Evolutionary conservation across 2,113 vertebrate species (phyloP).

Genomic region (Mastomys natalensis): DNA sequence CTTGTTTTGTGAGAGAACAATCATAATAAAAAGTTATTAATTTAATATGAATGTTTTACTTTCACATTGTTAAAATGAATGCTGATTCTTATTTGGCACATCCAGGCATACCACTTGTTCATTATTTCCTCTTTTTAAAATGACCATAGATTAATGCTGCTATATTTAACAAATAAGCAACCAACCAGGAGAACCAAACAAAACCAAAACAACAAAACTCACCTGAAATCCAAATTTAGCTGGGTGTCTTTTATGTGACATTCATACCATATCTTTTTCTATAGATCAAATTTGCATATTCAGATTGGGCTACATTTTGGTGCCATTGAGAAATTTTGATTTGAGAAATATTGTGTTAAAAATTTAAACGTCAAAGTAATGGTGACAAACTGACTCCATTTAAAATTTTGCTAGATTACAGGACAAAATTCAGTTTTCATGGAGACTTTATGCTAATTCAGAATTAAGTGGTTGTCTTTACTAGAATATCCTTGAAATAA

Average conservation of each 20-base stretch:
- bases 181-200: not conserved
- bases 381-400: not conserved
- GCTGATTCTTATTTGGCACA: not conserved
- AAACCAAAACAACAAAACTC: not conserved
- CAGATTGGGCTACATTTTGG: not conserved
- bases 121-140: not conserved
- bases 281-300: not conserved
- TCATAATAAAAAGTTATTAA: not conserved
- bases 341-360: not conserved
- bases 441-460: not conserved
- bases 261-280: not conserved
- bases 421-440: not conserved
- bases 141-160: not conserved
- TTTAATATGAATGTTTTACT: not conserved
- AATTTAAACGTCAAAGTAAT: not conserved
- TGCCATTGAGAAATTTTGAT: not conserved
- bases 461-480: not conserved
- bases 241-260: not conserved
- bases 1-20: not conserved
- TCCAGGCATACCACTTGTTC: slow-evolving; percentile 16
- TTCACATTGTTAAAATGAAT: not conserved
- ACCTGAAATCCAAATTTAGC: slow-evolving; percentile 26
- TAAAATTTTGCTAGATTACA: not conserved
- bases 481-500: slow-evolving; percentile 15
- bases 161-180: slow-evolving; percentile 1